Conservation (phyloP, 2,888 invertebrate genomes). For the Nezara viridula region DNA sequence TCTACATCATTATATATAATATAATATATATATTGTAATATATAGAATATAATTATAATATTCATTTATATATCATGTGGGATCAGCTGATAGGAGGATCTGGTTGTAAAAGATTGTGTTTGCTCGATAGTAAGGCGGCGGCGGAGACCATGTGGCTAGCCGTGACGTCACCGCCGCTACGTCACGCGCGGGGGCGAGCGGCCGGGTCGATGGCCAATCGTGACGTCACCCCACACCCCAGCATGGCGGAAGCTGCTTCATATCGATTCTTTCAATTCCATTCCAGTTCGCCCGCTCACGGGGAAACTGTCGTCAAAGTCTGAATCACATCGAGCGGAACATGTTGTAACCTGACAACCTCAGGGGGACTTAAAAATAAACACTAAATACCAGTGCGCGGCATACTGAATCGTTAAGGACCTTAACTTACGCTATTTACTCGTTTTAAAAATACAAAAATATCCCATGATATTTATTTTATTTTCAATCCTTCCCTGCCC, state of each 20-base stretch:
- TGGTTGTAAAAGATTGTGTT: background rate
- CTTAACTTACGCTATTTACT: no score
- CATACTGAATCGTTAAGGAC: no score
- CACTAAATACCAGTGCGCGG: no score
- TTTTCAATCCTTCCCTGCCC: no score
- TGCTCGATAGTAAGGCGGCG: background rate
- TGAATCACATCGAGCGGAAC: background rate
- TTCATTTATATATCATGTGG: no score
- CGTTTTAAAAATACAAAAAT: no score
- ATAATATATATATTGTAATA: no score
- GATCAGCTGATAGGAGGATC: no score
- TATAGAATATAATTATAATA: no score
- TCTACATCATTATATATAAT: no score
- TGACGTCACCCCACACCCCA: background rate
- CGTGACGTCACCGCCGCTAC: constrained; percentile 4
- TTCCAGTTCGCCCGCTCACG: background rate
- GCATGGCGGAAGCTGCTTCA: background rate
- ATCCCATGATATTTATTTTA: no score
- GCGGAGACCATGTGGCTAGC: background rate
- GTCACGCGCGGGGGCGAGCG: background rate
- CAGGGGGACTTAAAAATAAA: no score
- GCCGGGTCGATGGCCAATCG: background rate
- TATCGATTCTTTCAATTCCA: background rate
- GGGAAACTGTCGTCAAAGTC: background rate
- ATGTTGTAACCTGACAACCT: background rate